Conservation (phyloP, 2,113 vertebrate genomes). For the Mesembrinibis cayennensis region DNA sequence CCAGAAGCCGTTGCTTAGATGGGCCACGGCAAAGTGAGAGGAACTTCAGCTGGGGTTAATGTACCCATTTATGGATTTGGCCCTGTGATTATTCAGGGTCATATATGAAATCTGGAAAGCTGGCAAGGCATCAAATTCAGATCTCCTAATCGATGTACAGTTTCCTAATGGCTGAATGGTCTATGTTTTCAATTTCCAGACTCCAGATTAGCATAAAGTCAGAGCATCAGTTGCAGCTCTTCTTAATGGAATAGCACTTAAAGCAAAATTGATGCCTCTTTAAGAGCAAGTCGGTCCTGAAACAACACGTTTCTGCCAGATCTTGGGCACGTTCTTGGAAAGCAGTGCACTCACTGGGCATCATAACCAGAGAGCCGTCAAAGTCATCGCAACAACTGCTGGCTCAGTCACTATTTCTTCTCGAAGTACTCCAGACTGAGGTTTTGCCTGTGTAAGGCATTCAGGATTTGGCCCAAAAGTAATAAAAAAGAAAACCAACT, state of each 20-base stretch:
- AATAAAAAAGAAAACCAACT: neutral
- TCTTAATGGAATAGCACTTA: conserved; percentile 61
- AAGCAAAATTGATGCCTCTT: conserved; percentile 20
- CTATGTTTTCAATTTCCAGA: conserved; percentile 18
- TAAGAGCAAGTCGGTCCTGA: neutral
- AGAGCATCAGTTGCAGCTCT: neutral
- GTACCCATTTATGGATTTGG: neutral
- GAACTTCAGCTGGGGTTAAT: neutral
- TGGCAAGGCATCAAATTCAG: conserved; percentile 15
- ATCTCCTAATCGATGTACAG: neutral
- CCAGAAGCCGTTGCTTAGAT: neutral
- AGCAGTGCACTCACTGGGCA: neutral
- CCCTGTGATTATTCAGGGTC: neutral
- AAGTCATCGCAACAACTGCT: neutral
- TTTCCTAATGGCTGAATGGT: conserved; percentile 13
- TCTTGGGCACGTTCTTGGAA: neutral
- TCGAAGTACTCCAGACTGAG: accelerated
- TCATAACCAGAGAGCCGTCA: neutral
- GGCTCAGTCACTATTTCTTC: neutral
- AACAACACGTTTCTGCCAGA: neutral
- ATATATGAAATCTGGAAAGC: neutral
- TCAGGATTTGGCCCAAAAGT: neutral
- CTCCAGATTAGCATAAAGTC: conserved; percentile 17
- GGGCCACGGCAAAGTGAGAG: neutral
- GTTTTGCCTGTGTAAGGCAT: neutral